Percentiles rank a stretch among this genome's conserved stretches.
Evolutionary conservation across 1,140 invertebrate species (phyloP).

Genomic region (Solenopsis fugax): DNA sequence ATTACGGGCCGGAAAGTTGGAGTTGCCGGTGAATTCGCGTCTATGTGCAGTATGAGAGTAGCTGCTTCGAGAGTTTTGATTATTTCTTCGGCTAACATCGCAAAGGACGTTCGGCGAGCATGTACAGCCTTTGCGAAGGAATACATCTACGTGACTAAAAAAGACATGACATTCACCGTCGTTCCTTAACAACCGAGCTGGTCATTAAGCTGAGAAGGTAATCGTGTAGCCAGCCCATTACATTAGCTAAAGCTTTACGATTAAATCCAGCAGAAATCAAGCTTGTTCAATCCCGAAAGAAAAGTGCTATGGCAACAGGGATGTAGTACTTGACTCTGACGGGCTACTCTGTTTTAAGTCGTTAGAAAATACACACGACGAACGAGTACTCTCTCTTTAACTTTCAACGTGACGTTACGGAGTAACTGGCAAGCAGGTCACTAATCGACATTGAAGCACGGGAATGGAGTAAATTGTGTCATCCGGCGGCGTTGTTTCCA

Average conservation of each 20-base stretch:
- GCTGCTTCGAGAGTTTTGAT: slow-evolving; percentile 58
- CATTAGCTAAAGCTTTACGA: slow-evolving; percentile 46
- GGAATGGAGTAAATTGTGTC: slow-evolving; percentile 69
- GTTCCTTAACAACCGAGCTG: neutral
- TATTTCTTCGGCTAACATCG: slow-evolving; percentile 55
- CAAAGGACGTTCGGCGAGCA: neutral
- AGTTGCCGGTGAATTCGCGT: slow-evolving; percentile 50
- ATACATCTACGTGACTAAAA: slow-evolving; percentile 7
- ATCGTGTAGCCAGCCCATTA: slow-evolving; percentile 20
- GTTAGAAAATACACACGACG: slow-evolving; percentile 54
- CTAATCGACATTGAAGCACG: slow-evolving; percentile 61
- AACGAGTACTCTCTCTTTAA: slow-evolving; percentile 32
- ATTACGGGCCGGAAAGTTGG: slow-evolving; percentile 63
- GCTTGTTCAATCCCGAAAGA: slow-evolving; percentile 11
- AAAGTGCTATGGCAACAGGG: slow-evolving; percentile 6
- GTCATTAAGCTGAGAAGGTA: slow-evolving; percentile 34
- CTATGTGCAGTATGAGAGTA: slow-evolving; percentile 31
- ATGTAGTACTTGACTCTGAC: neutral
- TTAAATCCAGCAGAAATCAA: slow-evolving; percentile 46
- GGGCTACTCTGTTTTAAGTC: slow-evolving; percentile 16
- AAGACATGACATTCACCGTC: slow-evolving; percentile 2
- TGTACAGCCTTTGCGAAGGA: neutral
- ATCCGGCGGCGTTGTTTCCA: slow-evolving; percentile 71
- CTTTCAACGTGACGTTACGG: slow-evolving; percentile 24
- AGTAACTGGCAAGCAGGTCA: slow-evolving; percentile 58